These are phyloP conservation scores for Garrulus glandarius DNA, from an alignment of 2,797 vertebrate genomes.

Conservation along the genomic window DNA sequence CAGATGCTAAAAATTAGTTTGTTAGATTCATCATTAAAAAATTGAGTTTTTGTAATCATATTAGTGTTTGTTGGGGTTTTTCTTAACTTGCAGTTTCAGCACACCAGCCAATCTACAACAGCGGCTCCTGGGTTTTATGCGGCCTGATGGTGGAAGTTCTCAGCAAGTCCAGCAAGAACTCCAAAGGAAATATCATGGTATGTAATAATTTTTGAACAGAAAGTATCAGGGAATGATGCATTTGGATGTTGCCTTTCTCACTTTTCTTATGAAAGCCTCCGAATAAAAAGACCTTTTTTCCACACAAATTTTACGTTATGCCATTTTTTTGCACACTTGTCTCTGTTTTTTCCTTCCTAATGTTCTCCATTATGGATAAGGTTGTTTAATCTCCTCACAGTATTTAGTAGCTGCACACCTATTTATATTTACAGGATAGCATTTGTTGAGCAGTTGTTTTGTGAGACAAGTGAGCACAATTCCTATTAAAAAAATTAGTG, in stretches of 20 bases:
- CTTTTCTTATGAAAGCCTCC: not conserved
- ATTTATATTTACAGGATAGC: not conserved
- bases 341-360: not conserved
- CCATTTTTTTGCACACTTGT: not conserved
- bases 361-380: not conserved
- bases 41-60: not conserved
- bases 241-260: not conserved
- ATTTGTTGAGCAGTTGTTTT: not conserved
- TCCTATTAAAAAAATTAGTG: not conserved
- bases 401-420: not conserved
- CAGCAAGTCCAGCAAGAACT: slow-evolving; percentile 97
- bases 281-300: not conserved
- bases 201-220: slow-evolving; percentile 11
- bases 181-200: slow-evolving; percentile 94
- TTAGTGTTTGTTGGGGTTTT: fast-evolving
- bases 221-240: not conserved
- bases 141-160: slow-evolving; percentile 87
- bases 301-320: not conserved
- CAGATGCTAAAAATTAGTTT: not conserved
- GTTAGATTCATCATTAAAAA: not conserved
- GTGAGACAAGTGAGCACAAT: not conserved
- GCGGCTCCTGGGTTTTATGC: slow-evolving; percentile 89
- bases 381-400: not conserved
- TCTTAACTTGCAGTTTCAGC: slow-evolving; percentile 76
- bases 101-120: slow-evolving; percentile 91